These are phyloP conservation scores for Sclerurus mexicanus DNA, from an alignment of 2,113 vertebrate species.

Conservation along the genomic window DNA sequence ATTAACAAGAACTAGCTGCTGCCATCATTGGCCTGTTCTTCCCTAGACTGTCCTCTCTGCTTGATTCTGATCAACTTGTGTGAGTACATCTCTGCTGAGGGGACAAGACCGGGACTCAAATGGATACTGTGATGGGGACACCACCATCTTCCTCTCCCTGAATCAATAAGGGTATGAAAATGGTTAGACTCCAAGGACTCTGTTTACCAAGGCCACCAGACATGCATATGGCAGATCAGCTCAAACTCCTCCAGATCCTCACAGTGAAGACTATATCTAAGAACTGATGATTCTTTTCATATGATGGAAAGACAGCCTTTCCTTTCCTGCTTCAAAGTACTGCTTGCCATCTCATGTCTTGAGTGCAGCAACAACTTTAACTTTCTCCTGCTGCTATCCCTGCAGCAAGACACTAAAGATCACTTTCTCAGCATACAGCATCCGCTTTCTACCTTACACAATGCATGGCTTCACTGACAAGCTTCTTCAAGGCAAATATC, in stretches of 20 bases:
- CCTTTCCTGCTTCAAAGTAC: not conserved
- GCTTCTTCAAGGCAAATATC: not conserved
- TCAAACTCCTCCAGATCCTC: not conserved
- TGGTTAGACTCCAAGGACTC: not conserved
- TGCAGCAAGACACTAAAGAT: not conserved
- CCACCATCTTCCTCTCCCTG: not conserved
- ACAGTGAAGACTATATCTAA: not conserved
- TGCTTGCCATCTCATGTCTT: not conserved
- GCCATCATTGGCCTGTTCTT: not conserved
- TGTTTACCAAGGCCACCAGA: not conserved
- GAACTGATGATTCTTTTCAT: not conserved
- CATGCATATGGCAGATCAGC: not conserved
- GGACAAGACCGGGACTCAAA: not conserved
- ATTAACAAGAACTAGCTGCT: not conserved
- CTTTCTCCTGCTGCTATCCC: not conserved
- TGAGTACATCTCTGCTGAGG: not conserved
- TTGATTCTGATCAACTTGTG: not conserved
- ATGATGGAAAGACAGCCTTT: not conserved
- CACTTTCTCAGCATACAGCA: not conserved
- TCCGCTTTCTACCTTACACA: not conserved
- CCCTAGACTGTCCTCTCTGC: not conserved
- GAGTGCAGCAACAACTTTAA: not conserved
- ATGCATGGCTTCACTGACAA: not conserved
- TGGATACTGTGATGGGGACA: not conserved
- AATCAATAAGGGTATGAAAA: not conserved